Percentiles rank a stretch among this genome's conserved stretches.
These are phyloP conservation scores for Drosophila macrospina DNA, from an alignment of 2,888 invertebrate species.

Conservation along the genomic window DNA sequence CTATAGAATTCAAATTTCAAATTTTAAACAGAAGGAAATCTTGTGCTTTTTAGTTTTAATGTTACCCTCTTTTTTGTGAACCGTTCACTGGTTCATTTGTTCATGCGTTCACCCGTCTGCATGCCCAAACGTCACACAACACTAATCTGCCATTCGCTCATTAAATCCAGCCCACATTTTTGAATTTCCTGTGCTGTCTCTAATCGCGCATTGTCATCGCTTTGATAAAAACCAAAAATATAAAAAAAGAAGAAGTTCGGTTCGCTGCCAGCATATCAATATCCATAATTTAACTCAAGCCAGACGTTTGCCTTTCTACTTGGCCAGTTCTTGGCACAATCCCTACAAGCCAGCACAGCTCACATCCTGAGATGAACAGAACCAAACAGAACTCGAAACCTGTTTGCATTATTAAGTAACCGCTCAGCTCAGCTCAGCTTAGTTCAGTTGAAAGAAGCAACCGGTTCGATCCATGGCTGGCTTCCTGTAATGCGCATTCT, in stretches of 20 bases:
- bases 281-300: conserved; percentile 66
- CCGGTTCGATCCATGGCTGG: conserved; percentile 68
- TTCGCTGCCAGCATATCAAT: conserved; percentile 54
- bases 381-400: conserved; percentile 52
- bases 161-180: conserved; percentile 50
- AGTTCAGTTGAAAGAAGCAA: conserved; percentile 42
- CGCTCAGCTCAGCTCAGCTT: conserved; percentile 34
- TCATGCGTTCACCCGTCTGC: not conserved
- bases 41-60: conserved; percentile 8
- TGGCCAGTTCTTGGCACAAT: conserved; percentile 14
- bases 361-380: conserved; percentile 47
- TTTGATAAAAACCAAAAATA: conserved; percentile 40
- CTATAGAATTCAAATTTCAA: conserved; percentile 1
- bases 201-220: conserved; percentile 73
- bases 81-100: not conserved
- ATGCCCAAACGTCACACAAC: conserved; percentile 4
- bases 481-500: conserved; percentile 71
- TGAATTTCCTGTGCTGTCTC: conserved; percentile 49
- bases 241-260: conserved; percentile 29
- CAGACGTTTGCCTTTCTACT: conserved; percentile 48
- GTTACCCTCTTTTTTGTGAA: not conserved
- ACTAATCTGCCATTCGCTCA: conserved; percentile 38
- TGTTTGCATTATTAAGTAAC: conserved; percentile 79
- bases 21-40: conserved; percentile 5
- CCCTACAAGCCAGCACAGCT: conserved; percentile 10